Percentiles rank a stretch among this genome's conserved stretches.
Conservation (phyloP, 2,797 vertebrate species). For the Hydrocynus forskahlii region DNA sequence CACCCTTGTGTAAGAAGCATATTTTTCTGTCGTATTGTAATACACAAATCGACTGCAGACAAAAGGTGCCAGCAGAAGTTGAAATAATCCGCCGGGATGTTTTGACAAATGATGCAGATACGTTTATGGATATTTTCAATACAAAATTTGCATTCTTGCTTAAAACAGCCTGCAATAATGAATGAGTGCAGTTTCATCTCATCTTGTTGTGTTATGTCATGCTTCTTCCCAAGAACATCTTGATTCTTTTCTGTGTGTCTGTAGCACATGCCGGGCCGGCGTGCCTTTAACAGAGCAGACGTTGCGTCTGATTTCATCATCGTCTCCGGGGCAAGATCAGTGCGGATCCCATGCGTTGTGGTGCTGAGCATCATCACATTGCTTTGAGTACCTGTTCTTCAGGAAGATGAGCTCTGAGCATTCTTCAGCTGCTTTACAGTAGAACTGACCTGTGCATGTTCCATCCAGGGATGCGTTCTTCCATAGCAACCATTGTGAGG, state of each 20-base stretch:
- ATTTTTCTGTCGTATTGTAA: background rate
- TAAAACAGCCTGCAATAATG: background rate
- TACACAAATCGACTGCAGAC: background rate
- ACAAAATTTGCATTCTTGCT: background rate
- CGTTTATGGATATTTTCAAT: background rate
- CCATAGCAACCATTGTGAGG: background rate
- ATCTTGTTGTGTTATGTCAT: background rate
- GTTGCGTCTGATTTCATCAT: constrained; percentile 60
- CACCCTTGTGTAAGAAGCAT: constrained; percentile 4
- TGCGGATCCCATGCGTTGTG: background rate
- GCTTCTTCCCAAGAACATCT: background rate
- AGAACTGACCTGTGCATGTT: background rate
- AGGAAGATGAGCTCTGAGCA: background rate
- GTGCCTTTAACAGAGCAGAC: background rate
- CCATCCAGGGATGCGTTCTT: background rate
- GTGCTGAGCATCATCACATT: background rate
- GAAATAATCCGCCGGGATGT: background rate
- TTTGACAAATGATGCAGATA: background rate
- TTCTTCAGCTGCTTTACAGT: background rate
- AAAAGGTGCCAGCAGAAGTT: background rate
- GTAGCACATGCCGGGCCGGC: background rate
- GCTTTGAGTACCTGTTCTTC: constrained; percentile 4
- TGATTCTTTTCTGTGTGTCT: background rate
- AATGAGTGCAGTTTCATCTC: background rate
- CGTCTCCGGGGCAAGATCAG: constrained; percentile 5